Conservation (phyloP, 2,113 vertebrate genomes). For the Sardina pilchardus region DNA sequence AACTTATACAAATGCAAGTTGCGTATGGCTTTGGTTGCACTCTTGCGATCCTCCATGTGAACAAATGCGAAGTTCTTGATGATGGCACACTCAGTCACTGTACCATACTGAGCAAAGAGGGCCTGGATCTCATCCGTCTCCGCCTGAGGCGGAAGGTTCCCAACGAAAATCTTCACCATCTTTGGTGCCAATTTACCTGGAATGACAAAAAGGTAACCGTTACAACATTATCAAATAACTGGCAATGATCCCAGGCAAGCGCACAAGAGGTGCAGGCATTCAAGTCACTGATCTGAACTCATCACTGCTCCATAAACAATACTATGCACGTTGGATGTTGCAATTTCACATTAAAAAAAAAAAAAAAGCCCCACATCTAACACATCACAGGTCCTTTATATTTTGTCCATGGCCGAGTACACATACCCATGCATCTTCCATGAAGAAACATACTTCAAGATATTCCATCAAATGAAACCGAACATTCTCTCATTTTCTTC, state of each 20-base stretch:
- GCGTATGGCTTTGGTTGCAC: slow-evolving; percentile 75
- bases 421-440: not conserved
- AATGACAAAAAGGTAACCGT: not conserved
- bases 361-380: too few species aligned
- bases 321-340: too few species aligned
- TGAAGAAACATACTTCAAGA: not conserved
- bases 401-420: too few species aligned
- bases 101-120: slow-evolving; percentile 71
- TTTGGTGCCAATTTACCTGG: slow-evolving; percentile 14
- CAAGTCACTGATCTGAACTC: not conserved
- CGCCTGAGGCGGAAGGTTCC: slow-evolving; percentile 73
- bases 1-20: slow-evolving; percentile 72
- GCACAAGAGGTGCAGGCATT: not conserved
- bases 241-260: not conserved
- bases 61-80: slow-evolving; percentile 82
- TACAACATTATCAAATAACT: not conserved
- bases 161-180: slow-evolving; percentile 83
- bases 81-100: slow-evolving; percentile 76
- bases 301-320: not conserved
- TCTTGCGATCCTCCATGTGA: slow-evolving; percentile 78
- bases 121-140: slow-evolving; percentile 72
- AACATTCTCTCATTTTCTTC: not conserved
- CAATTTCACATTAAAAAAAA: too few species aligned
- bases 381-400: too few species aligned
- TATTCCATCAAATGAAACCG: not conserved